Conservation (phyloP, 2,888 invertebrate genomes). For the Acleris laterana region DNA sequence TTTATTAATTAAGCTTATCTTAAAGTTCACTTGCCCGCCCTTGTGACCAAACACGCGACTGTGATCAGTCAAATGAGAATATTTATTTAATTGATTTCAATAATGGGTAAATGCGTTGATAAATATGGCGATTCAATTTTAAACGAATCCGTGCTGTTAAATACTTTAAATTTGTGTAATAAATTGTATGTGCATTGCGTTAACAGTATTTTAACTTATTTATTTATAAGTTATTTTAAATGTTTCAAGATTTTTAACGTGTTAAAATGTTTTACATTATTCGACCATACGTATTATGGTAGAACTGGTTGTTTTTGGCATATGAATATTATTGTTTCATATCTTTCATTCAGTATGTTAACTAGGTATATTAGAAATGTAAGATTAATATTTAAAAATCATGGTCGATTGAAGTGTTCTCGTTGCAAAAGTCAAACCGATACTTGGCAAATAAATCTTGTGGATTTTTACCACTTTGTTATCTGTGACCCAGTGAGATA, state of each 20-base stretch:
- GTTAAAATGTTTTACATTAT: conserved; percentile 3
- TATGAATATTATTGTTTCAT: no score
- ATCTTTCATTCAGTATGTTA: no score
- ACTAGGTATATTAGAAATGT: no score
- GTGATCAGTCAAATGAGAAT: conserved; percentile 31
- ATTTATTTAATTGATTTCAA: conserved; percentile 36
- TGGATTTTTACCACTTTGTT: conserved; percentile 42
- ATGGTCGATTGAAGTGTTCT: no score
- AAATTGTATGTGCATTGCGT: conserved; percentile 6
- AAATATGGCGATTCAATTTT: conserved; percentile 27
- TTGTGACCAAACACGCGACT: conserved; percentile 32
- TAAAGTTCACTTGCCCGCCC: conserved; percentile 37
- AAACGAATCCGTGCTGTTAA: conserved; percentile 10
- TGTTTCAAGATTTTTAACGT: no score
- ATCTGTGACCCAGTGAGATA: conserved; percentile 55
- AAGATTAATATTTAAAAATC: no score
- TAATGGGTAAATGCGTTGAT: conserved; percentile 24
- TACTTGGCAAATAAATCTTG: conserved; percentile 39
- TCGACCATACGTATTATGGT: no score
- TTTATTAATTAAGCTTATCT: conserved; percentile 24
- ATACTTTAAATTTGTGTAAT: background rate
- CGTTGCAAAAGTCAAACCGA: conserved; percentile 16
- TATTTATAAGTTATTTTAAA: no score
- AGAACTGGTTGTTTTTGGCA: no score
- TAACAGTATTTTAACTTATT: background rate